Evolutionary conservation across 23 tunicate species (phyloP).

Genomic region (Clavelina lepadiformis): DNA sequence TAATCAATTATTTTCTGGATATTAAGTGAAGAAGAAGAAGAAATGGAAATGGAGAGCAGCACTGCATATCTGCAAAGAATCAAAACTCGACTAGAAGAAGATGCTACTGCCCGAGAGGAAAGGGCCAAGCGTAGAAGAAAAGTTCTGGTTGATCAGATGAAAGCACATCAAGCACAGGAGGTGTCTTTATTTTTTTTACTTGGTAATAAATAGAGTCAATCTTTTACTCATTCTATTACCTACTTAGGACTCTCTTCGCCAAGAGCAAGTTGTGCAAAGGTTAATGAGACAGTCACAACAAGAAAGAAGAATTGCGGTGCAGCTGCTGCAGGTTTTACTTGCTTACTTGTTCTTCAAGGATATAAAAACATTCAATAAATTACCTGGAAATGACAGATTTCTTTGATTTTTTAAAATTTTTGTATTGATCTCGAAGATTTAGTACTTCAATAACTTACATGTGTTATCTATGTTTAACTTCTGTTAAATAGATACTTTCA

Average conservation of each 20-base stretch:
- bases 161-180: constrained; percentile 90
- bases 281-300: constrained; percentile 90
- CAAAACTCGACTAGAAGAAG: constrained; percentile 78
- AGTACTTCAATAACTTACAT: too few relatives aligned
- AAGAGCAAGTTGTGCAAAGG: constrained; percentile 89
- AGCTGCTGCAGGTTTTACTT: constrained; percentile 67
- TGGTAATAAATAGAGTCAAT: too few relatives aligned
- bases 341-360: background rate
- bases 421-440: background rate
- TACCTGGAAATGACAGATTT: background rate
- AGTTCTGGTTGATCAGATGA: constrained; percentile 94
- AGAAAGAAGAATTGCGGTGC: constrained; percentile 83
- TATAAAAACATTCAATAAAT: background rate
- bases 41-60: constrained; percentile 40
- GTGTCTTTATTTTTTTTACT: constrained; percentile 2
- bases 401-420: background rate
- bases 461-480: background rate
- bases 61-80: constrained; percentile 63
- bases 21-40: background rate
- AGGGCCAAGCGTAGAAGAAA: constrained; percentile 88
- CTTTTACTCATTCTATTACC: too few relatives aligned
- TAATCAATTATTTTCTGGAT: background rate
- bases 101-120: constrained; percentile 76
- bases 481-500: background rate
- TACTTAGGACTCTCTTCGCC: constrained; percentile 59